Evolutionary conservation across 2,888 invertebrate genomes (phyloP).

Genomic region (Masnerella sp.): DNA sequence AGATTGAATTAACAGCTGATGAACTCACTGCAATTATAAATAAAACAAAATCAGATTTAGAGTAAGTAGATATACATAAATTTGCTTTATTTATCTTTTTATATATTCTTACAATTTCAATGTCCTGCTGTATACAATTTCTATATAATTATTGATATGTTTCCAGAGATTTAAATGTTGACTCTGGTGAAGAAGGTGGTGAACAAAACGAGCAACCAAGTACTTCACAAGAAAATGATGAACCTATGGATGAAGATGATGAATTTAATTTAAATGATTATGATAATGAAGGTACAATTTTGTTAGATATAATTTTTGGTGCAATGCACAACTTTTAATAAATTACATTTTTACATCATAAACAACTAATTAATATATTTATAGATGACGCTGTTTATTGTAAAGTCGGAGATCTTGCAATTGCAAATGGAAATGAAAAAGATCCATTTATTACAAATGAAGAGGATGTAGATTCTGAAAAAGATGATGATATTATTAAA

Average conservation of each 20-base stretch:
- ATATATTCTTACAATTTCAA: no score
- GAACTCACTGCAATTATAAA: constrained; percentile 20
- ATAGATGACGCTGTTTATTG: constrained; percentile 69
- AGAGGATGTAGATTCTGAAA: constrained; percentile 83
- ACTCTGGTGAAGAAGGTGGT: constrained; percentile 86
- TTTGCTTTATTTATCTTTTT: no score
- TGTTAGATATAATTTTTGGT: no score
- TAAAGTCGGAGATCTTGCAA: constrained; percentile 70
- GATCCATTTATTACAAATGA: constrained; percentile 69
- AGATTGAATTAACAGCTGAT: constrained; percentile 28
- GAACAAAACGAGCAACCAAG: constrained; percentile 75
- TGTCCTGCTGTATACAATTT: no score
- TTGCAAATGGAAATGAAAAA: constrained; percentile 65
- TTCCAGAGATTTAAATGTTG: constrained; percentile 80
- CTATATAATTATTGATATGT: no score
- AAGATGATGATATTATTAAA: constrained; percentile 93
- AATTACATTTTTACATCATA: no score
- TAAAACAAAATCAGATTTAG: constrained; percentile 30
- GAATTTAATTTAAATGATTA: constrained; percentile 87
- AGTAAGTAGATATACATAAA: constrained; percentile 29
- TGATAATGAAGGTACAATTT: constrained; percentile 82
- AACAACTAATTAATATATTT: no score
- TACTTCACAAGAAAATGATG: constrained; percentile 18
- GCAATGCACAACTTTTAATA: no score
- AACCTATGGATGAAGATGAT: constrained; percentile 76